A percentile compares a stretch with the other conserved stretches of the same genome.
Conservation (phyloP, 1,140 invertebrate species). For the Drosophila arizonae region DNA sequence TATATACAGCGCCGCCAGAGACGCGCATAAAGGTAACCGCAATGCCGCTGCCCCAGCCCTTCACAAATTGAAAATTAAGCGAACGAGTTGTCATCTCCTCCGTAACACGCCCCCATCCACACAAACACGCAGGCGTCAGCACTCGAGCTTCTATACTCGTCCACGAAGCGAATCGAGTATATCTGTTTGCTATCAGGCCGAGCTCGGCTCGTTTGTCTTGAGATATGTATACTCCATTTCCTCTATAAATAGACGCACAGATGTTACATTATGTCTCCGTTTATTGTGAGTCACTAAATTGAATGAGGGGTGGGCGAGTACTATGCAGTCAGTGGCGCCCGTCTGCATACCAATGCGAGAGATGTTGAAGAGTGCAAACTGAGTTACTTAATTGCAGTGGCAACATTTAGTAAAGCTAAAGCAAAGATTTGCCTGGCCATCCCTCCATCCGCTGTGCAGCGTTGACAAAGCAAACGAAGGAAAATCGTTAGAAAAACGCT, state of each 20-base stretch:
- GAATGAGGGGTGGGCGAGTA: no score
- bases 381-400: slow-evolving; percentile 73
- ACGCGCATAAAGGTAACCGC: slow-evolving; percentile 30
- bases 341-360: background rate
- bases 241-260: no score
- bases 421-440: slow-evolving; percentile 20
- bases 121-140: slow-evolving; percentile 1
- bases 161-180: background rate
- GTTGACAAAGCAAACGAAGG: slow-evolving; percentile 2
- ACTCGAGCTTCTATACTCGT: no score
- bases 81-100: slow-evolving; percentile 37
- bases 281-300: no score
- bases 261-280: no score
- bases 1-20: slow-evolving; percentile 57
- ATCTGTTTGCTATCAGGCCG: no score
- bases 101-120: background rate
- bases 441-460: no score
- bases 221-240: no score
- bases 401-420: slow-evolving; percentile 59
- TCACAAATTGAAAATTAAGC: slow-evolving; percentile 45
- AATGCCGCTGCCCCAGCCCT: slow-evolving; percentile 5
- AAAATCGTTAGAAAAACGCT: slow-evolving; percentile 49
- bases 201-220: no score
- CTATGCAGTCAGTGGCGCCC: background rate
- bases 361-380: slow-evolving; percentile 26